Conservation (phyloP, 2,888 invertebrate genomes). For the Nysson spinosus region DNA sequence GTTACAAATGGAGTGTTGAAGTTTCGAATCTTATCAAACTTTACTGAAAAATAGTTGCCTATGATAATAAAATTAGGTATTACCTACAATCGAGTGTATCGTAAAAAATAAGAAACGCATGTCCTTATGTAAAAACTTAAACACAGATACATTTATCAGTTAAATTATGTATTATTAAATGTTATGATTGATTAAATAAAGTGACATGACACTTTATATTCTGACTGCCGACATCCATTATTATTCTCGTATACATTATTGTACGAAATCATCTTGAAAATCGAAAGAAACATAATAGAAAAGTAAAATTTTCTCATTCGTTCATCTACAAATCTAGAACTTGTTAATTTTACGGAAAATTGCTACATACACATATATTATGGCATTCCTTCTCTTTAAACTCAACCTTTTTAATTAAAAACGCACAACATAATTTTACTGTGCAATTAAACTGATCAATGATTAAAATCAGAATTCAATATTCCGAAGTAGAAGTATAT, state of each 20-base stretch:
- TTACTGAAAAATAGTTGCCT: slow-evolving; percentile 74
- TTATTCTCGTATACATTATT: slow-evolving; percentile 5
- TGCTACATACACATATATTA: too few species aligned
- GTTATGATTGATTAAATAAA: slow-evolving; percentile 77
- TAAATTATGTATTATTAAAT: slow-evolving; percentile 77
- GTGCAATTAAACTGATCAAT: too few species aligned
- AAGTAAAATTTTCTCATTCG: too few species aligned
- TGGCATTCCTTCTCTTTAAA: too few species aligned
- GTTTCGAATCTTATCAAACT: slow-evolving; percentile 75
- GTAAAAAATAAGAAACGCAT: slow-evolving; percentile 73
- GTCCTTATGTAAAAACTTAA: slow-evolving; percentile 74
- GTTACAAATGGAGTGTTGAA: slow-evolving; percentile 71
- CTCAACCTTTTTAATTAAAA: too few species aligned
- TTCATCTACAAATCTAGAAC: too few species aligned
- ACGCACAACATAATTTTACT: too few species aligned
- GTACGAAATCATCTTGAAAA: too few species aligned
- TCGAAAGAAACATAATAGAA: too few species aligned
- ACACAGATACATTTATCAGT: slow-evolving; percentile 73
- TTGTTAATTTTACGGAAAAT: too few species aligned
- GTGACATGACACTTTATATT: slow-evolving; percentile 74
- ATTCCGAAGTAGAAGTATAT: too few species aligned
- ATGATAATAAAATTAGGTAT: slow-evolving; percentile 71
- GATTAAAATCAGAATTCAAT: too few species aligned
- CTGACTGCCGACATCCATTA: slow-evolving; percentile 63
- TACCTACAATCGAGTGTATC: slow-evolving; percentile 74